Base-by-base conservation (phyloP, 2,888 invertebrate species). In the Liposcelis brunnea region DNA sequence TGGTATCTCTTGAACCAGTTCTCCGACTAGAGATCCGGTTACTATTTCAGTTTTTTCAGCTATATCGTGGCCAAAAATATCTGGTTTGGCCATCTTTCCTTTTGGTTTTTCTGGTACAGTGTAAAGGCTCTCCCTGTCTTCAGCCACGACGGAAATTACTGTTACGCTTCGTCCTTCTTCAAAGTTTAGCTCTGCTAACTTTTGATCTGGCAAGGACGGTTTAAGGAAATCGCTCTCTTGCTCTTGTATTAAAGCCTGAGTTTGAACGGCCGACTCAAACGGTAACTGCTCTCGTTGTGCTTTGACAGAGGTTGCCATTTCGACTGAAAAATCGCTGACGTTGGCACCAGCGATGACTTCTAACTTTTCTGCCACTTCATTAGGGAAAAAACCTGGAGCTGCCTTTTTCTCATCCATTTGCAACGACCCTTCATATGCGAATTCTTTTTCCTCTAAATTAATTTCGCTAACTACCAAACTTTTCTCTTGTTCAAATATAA, bases 321-420 rank as follows among this genome's bases (percentile, higher is more conserved):
- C 47, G 34, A 54, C 48, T 43, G 47, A 43, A 14, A 62, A 52
- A 6, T 61, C 50, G 32, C 48, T 46, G 31, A 50, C 48, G 43
- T 46, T 50, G n/a, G 45, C 55, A 45, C 56, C 65, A 15, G 64
- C 56, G 50, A 68, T 58, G 2, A 64, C 63, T 62, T 71, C 66
- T 21, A 62, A 62, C 52, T 67, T 65, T 14, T 65, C 58, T 12
- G 77, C 77, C 54, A 77, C 72, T 59, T 63, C 60, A 31, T 60
- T 50, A 1, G 55, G 43, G 10, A 52, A 46, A 3, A 54, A 48
- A 46, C 59, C 53, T 26, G 55, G 55, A 12, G 58, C 53, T 21
- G 59, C 35, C 44, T 51, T 31, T 48, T 50, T 31, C 47, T 45
- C 10, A 52, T 49, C 10, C 7, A 52, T 44, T 44, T 52, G 50